Evolutionary conservation across 2,797 vertebrate genomes (phyloP).

Genomic region (Chiloscyllium punctatum): DNA sequence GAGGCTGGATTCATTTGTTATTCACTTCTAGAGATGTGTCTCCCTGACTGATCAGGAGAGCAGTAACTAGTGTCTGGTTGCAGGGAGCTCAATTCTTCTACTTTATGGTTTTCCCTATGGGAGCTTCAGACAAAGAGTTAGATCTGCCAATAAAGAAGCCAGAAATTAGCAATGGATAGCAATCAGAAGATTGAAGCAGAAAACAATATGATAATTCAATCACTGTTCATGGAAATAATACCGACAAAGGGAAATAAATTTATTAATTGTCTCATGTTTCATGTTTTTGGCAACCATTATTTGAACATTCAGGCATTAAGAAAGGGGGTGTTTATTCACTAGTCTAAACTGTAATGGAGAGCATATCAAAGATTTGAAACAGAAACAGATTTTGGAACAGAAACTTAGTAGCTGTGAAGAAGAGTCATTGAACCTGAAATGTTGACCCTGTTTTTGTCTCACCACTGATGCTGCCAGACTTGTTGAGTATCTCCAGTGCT

Average conservation of each 20-base stretch:
- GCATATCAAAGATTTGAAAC: background rate
- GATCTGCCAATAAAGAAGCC: background rate
- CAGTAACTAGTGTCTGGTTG: too few species aligned
- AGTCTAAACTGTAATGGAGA: background rate
- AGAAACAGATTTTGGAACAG: too few species aligned
- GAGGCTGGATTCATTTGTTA: background rate
- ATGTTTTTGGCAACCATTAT: background rate
- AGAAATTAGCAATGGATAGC: background rate
- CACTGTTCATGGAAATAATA: background rate
- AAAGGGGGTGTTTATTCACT: background rate
- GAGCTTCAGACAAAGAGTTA: background rate
- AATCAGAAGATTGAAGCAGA: background rate
- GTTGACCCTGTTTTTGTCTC: too few species aligned
- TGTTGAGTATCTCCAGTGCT: too few species aligned
- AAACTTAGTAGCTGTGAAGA: too few species aligned
- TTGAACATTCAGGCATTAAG: background rate
- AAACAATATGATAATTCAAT: background rate
- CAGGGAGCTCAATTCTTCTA: background rate
- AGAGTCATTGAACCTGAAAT: too few species aligned
- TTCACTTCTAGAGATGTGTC: background rate
- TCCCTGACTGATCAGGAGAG: background rate
- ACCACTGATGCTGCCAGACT: too few species aligned
- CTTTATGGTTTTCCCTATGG: background rate
- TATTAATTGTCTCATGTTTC: background rate
- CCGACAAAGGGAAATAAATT: too few species aligned